Evolutionary conservation across 2,113 vertebrate species (phyloP).

Genomic region (Oryzias woworae): DNA sequence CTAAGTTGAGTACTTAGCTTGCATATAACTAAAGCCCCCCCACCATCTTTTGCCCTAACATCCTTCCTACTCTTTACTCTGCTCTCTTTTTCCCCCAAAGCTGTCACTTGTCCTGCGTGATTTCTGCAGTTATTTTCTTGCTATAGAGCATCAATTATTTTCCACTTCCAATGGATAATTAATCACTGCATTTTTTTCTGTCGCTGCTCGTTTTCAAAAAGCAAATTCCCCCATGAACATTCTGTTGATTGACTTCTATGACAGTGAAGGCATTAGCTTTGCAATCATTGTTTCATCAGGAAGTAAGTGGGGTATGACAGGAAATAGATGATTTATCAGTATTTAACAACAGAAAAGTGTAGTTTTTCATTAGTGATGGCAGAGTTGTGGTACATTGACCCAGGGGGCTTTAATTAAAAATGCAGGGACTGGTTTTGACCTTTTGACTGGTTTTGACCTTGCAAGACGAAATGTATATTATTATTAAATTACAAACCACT

Average conservation of each 20-base stretch:
- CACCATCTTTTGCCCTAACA: no score
- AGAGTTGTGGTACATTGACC: slow-evolving; percentile 11
- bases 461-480: no score
- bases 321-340: slow-evolving; percentile 6
- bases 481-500: no score
- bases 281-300: slow-evolving; percentile 46
- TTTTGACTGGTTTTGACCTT: no score
- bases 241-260: slow-evolving; percentile 42
- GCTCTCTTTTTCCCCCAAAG: no score
- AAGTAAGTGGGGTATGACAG: slow-evolving; percentile 22
- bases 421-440: no score
- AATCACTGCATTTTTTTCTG: slow-evolving; percentile 35
- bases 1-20: no score
- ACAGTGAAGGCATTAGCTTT: slow-evolving; percentile 22
- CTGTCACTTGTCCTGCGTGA: no score
- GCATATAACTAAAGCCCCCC: no score
- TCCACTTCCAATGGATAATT: slow-evolving; percentile 47
- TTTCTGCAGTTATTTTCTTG: slow-evolving; percentile 47
- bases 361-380: slow-evolving; percentile 1
- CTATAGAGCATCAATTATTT: slow-evolving; percentile 34
- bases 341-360: slow-evolving; percentile 19
- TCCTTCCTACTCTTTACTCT: no score
- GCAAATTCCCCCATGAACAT: slow-evolving; percentile 49
- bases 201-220: slow-evolving; percentile 20
- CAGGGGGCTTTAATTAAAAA: no score